A percentile compares a stretch with the other conserved stretches of the same genome.
Evolutionary conservation across 2,888 invertebrate genomes (phyloP).

Genomic region (Ptychoptera contaminata): DNA sequence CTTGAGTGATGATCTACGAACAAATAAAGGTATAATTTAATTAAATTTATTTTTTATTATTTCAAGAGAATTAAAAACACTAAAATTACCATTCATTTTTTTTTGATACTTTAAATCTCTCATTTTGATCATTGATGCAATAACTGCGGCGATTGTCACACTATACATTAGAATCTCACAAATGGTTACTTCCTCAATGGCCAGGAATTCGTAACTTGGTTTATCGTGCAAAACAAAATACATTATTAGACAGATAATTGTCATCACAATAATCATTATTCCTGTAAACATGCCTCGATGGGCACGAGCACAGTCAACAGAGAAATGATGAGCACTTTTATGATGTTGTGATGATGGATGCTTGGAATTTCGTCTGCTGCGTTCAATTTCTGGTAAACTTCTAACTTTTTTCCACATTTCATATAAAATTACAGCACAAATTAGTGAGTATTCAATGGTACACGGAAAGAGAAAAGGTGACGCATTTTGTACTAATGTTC

Average conservation of each 20-base stretch:
- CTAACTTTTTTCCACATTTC: slow-evolving; percentile 82
- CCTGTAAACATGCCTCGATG: slow-evolving; percentile 63
- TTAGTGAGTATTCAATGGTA: slow-evolving; percentile 77
- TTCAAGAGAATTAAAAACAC: not conserved
- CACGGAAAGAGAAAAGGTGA: slow-evolving; percentile 79
- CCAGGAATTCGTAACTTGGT: slow-evolving; percentile 42
- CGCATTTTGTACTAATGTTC: slow-evolving; percentile 48
- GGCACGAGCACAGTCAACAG: slow-evolving; percentile 71
- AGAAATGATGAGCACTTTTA: slow-evolving; percentile 45
- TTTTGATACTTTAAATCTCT: slow-evolving; percentile 42
- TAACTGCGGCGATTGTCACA: slow-evolving; percentile 44
- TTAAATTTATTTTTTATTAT: not conserved
- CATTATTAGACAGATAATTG: slow-evolving; percentile 74
- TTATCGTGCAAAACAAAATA: slow-evolving; percentile 70
- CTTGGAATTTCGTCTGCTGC: slow-evolving; percentile 25
- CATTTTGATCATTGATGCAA: slow-evolving; percentile 49
- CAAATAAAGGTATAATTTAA: not conserved
- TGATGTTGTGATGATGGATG: slow-evolving; percentile 9
- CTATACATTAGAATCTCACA: slow-evolving; percentile 60
- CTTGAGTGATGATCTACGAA: slow-evolving; percentile 14
- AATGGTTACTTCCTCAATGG: slow-evolving; percentile 58
- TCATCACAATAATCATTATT: slow-evolving; percentile 61
- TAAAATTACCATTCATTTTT: slow-evolving; percentile 36
- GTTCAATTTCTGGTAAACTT: slow-evolving; percentile 37
- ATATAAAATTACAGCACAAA: slow-evolving; percentile 75